Conservation (phyloP, 1,140 invertebrate species). For the Cataglyphis hispanica region DNA sequence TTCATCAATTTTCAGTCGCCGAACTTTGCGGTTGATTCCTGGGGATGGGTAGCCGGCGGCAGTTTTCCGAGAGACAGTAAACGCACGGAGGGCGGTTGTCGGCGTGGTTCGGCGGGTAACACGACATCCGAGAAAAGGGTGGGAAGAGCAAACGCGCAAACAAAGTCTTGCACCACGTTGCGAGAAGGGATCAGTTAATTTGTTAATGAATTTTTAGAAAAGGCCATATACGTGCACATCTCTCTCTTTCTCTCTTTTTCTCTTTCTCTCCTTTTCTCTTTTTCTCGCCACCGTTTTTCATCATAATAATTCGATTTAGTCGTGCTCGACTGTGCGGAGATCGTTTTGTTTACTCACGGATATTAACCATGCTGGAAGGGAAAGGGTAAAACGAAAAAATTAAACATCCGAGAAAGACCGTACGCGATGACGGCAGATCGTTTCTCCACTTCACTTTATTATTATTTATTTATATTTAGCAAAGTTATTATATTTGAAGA, state of each 20-base stretch:
- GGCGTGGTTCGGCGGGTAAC: conserved; percentile 26
- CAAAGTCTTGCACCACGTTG: background rate
- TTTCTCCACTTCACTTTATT: background rate
- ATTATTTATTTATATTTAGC: no score
- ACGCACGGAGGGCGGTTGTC: background rate
- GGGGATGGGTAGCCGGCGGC: background rate
- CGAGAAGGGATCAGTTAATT: conserved; percentile 68
- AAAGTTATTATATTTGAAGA: no score
- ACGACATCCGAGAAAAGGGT: background rate
- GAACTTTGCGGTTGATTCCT: conserved; percentile 29
- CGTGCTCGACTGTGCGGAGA: conserved; percentile 19
- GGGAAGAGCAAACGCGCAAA: background rate
- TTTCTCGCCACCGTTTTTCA: conserved; percentile 48
- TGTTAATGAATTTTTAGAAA: conserved; percentile 79
- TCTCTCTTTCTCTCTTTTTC: no score
- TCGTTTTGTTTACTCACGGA: conserved; percentile 69
- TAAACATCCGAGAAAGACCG: background rate
- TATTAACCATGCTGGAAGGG: conserved; percentile 47
- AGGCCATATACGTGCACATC: conserved; percentile 23
- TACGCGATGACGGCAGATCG: background rate
- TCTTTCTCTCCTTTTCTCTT: no score
- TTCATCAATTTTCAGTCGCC: conserved; percentile 67
- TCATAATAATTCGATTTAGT: conserved; percentile 76
- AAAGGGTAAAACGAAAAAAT: conserved; percentile 4
- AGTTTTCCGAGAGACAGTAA: conserved; percentile 19